These are phyloP conservation scores for Aphis gossypii DNA, from an alignment of 1,140 invertebrate species.

Conservation along the genomic window DNA sequence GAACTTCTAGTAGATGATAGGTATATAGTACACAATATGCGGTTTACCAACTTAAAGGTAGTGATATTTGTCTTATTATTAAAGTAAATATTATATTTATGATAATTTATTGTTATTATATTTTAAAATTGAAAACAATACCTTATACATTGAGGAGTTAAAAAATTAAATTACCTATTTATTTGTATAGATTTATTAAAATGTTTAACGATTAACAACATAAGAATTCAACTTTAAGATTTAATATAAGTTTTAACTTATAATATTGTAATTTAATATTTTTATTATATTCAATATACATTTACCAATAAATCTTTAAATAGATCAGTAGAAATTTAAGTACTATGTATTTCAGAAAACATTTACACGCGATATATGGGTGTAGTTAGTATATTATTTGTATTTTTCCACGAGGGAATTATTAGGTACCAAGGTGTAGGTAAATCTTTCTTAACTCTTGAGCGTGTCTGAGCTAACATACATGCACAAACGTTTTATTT, in stretches of 20 bases:
- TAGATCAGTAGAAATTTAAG: not conserved
- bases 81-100: too few relatives aligned
- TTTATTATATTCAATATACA: not conserved
- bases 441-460: not conserved
- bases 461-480: not conserved
- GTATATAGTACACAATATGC: too few relatives aligned
- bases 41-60: too few relatives aligned
- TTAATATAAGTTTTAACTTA: not conserved
- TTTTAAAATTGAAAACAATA: too few relatives aligned
- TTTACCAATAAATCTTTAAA: not conserved
- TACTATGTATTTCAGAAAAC: not conserved
- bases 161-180: too few relatives aligned
- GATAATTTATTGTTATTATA: too few relatives aligned
- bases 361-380: not conserved
- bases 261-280: not conserved
- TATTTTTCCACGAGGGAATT: not conserved
- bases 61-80: too few relatives aligned
- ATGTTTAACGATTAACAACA: not conserved
- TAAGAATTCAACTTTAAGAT: not conserved
- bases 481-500: not conserved
- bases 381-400: not conserved
- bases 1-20: too few relatives aligned
- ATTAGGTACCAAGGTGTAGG: not conserved
- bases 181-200: not conserved
- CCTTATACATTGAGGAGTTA: not conserved